A percentile compares a stretch with the other conserved stretches of the same genome.
phyloP scores from a whole-genome alignment of 1,140 invertebrate species.

The Batillaria attramentaria region DNA sequence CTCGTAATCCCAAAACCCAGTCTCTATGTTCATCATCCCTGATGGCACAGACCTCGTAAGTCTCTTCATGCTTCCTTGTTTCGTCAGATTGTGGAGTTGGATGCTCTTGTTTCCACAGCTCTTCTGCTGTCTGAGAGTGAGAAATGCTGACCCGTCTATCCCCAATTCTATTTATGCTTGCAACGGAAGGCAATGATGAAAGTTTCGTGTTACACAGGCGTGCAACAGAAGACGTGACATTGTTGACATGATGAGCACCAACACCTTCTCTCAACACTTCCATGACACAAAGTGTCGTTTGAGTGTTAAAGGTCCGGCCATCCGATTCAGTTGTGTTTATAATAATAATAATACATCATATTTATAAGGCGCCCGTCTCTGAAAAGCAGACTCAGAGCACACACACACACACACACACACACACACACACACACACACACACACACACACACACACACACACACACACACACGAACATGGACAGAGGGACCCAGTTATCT shows the following conservation, averaged over 20 bases:
- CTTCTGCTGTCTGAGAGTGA: slow-evolving; percentile 19
- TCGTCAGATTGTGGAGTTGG: slow-evolving; percentile 36
- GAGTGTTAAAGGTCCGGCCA: slow-evolving; percentile 15
- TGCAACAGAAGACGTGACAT: slow-evolving; percentile 34
- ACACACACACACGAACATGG: no score
- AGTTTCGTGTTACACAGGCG: slow-evolving; percentile 6
- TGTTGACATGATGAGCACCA: slow-evolving; percentile 37
- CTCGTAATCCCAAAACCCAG: slow-evolving; percentile 36
- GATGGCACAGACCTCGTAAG: slow-evolving; percentile 29
- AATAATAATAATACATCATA: no score
- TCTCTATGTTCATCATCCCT: slow-evolving; percentile 33
- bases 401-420: no score
- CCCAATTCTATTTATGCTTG: neutral
- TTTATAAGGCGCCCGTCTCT: no score
- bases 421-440: no score
- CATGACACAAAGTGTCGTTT: slow-evolving; percentile 30
- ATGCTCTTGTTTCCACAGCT: slow-evolving; percentile 18
- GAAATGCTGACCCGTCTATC: neutral
- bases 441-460: no score
- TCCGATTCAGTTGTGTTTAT: slow-evolving; percentile 13
- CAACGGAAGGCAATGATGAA: neutral
- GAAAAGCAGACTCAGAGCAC: no score
- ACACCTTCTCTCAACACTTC: slow-evolving; percentile 33
- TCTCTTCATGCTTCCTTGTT: slow-evolving; percentile 37
- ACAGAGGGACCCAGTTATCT: no score